phyloP scores from a whole-genome alignment of 2,113 vertebrate species.

The Numenius arquata region DNA sequence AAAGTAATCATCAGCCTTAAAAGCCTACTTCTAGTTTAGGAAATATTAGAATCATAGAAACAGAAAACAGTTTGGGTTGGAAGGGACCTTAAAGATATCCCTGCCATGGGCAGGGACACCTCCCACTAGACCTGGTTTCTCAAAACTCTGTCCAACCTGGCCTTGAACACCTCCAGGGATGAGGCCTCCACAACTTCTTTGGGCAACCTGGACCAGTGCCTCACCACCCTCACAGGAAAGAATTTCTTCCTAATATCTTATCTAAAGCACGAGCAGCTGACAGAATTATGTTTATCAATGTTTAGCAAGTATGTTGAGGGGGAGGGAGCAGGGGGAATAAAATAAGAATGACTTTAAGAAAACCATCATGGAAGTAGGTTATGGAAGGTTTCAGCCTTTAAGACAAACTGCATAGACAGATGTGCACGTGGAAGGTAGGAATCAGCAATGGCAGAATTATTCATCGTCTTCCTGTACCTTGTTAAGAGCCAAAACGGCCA shows the following conservation, averaged over 20 bases:
- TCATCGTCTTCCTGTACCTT: not conserved
- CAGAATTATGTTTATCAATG: too few species aligned
- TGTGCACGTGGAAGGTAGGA: not conserved
- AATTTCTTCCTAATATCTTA: not conserved
- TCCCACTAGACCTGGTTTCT: not conserved
- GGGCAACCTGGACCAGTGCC: not conserved
- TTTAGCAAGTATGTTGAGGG: not conserved
- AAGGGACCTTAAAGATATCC: not conserved
- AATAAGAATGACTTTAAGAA: not conserved
- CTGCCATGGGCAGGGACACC: too few species aligned
- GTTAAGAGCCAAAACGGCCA: not conserved
- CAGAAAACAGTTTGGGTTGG: not conserved
- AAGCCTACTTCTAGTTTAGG: not conserved
- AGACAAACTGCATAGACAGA: not conserved
- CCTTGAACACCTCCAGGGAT: not conserved
- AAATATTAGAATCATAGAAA: not conserved
- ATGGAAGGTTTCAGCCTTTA: not conserved
- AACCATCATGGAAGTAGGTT: not conserved
- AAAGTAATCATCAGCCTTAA: not conserved
- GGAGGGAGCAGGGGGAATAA: not conserved
- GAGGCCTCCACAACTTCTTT: not conserved
- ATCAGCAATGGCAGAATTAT: not conserved
- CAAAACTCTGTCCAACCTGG: not conserved
- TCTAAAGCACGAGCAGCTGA: not conserved
- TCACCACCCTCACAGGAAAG: not conserved